phyloP scores from a whole-genome alignment of 2,797 vertebrate genomes.

The Podarcis siculus region DNA sequence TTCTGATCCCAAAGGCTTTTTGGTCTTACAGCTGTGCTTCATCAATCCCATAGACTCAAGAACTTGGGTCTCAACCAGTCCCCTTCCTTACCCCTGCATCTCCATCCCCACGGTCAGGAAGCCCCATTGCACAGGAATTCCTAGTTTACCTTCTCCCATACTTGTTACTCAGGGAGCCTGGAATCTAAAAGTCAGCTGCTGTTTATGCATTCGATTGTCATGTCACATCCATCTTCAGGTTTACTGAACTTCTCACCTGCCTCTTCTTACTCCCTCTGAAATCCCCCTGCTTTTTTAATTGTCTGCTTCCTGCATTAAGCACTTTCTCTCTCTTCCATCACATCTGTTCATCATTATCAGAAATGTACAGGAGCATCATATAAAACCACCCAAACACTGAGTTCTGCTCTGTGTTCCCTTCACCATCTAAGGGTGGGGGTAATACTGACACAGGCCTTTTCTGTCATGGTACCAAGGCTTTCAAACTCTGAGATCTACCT shows the following conservation, averaged over 20 bases:
- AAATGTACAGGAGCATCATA: not conserved
- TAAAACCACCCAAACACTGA: not conserved
- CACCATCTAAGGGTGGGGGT: not conserved
- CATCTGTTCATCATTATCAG: not conserved
- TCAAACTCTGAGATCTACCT: not conserved
- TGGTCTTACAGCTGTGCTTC: not conserved
- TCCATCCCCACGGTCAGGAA: not conserved
- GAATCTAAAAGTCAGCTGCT: not conserved
- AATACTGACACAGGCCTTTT: not conserved
- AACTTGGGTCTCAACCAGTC: not conserved
- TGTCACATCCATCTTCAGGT: not conserved
- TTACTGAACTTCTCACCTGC: not conserved
- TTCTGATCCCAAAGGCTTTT: not conserved
- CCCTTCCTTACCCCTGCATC: not conserved
- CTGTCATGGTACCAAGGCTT: not conserved
- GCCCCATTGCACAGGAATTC: not conserved
- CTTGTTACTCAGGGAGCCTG: not conserved
- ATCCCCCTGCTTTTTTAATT: not conserved
- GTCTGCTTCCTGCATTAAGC: not conserved
- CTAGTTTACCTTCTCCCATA: not conserved
- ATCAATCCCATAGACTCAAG: not conserved
- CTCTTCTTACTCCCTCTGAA: not conserved
- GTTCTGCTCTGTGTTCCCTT: not conserved
- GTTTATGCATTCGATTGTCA: not conserved
- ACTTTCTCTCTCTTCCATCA: not conserved